These are phyloP conservation scores for Subacronicta megacephala DNA, from an alignment of 2,888 invertebrate species.

Conservation along the genomic window DNA sequence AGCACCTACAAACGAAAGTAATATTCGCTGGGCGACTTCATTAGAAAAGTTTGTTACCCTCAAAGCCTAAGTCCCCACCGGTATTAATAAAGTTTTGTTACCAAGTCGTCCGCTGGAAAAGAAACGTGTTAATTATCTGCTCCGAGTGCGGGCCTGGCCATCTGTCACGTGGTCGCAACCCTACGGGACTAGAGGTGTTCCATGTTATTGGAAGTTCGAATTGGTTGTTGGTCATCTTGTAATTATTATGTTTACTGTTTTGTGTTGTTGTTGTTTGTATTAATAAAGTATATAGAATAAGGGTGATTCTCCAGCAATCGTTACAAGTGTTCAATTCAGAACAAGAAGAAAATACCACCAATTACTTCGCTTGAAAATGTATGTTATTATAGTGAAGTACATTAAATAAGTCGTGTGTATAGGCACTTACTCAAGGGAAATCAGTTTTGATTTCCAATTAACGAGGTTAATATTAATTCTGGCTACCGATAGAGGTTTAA, in stretches of 20 bases:
- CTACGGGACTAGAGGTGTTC: conserved; percentile 57
- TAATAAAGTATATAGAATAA: no score
- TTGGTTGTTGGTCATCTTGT: conserved; percentile 30
- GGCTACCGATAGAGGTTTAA: neutral
- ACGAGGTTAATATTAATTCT: conserved; percentile 1
- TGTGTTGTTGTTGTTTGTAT: no score
- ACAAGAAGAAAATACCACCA: no score
- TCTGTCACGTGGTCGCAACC: conserved; percentile 77
- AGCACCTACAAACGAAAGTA: conserved; percentile 77
- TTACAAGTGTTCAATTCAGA: no score
- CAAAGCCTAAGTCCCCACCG: conserved; percentile 84
- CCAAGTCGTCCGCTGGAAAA: conserved; percentile 77
- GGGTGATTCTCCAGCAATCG: no score
- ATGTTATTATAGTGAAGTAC: no score
- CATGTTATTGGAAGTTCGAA: conserved; percentile 58
- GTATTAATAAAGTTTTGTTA: conserved; percentile 89
- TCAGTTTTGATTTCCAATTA: conserved; percentile 14
- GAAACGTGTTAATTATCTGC: conserved; percentile 88
- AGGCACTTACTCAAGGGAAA: conserved; percentile 12
- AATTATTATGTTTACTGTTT: conserved; percentile 21
- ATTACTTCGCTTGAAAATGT: no score
- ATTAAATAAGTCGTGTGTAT: no score
- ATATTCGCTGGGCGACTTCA: conserved; percentile 85
- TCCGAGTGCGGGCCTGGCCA: conserved; percentile 70
- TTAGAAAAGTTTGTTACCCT: conserved; percentile 88